Evolutionary conservation across 2,113 vertebrate genomes (phyloP), one percentile per base, ranked within the genome.

Genomic region (Ornithorhynchus anatinus): DNA sequence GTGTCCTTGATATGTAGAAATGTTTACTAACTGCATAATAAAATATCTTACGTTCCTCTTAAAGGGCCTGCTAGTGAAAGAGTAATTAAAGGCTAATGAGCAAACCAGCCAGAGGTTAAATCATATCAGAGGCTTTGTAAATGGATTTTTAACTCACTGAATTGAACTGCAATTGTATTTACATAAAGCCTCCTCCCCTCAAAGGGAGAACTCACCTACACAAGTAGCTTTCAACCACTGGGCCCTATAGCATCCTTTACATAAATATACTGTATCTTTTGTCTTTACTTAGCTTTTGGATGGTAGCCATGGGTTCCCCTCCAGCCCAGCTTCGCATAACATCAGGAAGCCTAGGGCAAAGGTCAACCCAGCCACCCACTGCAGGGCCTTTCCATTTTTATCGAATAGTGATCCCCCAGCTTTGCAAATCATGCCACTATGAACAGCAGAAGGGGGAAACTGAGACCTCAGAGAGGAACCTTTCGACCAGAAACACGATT

Each of bases 31-130:
- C 59, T 79, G 48, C n/a, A 36, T 23, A 29, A 47, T 35, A 54
- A 62, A 67, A 61, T 53, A 15, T 44, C 39, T 66, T 79, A 50
- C 4, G n/a, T 56, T 68, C 22, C 48, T 48, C 65, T 32, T n/a
- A 32, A 54, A 66, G 47, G n/a, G 32, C 72, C 74, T 17, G 47
- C 43, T 56, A 69, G 68, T 35, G 32, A 77, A 80, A 76, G 38
- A 35, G 7, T 12, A 54, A 47, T 47, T 38, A 20, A 35, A 72
- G 20, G 58, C 20, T 53, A 40, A 20, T 36, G 36, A 70, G 25
- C 32, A 43, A 45, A 33, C 43, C 39, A 19, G 51, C 31, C 40
- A 67, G 38, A 77, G 47, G 17, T 22, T 22, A 23, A 40, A 3
- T 31, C 33, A n/a, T n/a, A 56, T n/a, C 32, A 71, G 52, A 45